Conservation (phyloP, 2,888 invertebrate species). For the Pediacus dermestoides region DNA sequence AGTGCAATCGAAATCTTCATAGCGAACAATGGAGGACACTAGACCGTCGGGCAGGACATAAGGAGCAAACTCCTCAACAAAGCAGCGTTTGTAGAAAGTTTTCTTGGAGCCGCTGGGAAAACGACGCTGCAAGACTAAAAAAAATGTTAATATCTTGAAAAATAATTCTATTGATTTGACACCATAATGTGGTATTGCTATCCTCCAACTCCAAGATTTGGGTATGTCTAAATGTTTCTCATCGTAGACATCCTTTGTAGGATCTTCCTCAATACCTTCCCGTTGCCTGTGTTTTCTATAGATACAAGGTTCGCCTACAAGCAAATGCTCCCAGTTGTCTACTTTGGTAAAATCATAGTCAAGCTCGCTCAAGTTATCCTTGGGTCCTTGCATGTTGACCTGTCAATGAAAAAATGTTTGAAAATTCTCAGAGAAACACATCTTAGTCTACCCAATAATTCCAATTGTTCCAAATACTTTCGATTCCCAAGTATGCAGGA, state of each 20-base stretch:
- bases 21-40: conserved; percentile 60
- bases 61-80: conserved; percentile 74
- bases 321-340: conserved; percentile 68
- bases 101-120: conserved; percentile 71
- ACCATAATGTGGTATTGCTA: conserved; percentile 61
- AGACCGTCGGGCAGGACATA: conserved; percentile 73
- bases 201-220: conserved; percentile 65
- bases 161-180: conserved; percentile 9
- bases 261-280: conserved; percentile 53
- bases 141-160: conserved; percentile 2
- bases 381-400: conserved; percentile 61
- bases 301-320: conserved; percentile 65
- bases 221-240: conserved; percentile 78
- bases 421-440: neutral
- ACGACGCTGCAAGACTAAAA: conserved; percentile 49
- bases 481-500: conserved; percentile 69
- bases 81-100: conserved; percentile 67
- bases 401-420: conserved; percentile 25
- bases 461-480: conserved; percentile 80
- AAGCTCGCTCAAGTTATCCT: conserved; percentile 47
- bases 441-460: conserved; percentile 70
- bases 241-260: conserved; percentile 48
- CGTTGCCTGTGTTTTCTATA: conserved; percentile 42
- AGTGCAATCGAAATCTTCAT: conserved; percentile 58
- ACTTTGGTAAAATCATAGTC: conserved; percentile 62